phyloP scores from a whole-genome alignment of 2,797 vertebrate genomes.

The Gastrophryne carolinensis region DNA sequence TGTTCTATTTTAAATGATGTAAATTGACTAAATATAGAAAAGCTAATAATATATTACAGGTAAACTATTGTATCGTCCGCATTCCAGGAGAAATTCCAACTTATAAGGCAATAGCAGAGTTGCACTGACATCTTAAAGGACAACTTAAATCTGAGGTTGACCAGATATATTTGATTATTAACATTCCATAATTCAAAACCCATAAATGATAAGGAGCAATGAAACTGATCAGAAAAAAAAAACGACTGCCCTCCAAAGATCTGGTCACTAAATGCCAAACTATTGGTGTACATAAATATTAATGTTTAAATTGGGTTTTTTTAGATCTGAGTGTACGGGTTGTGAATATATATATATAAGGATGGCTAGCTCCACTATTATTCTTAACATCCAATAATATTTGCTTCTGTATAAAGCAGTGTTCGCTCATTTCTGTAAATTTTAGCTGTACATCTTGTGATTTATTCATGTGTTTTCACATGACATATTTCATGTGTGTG shows the following conservation, averaged over 20 bases:
- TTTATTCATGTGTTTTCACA: constrained; percentile 67
- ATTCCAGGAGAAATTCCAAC: constrained; percentile 91
- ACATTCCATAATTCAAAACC: constrained; percentile 60
- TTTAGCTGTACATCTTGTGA: constrained; percentile 74
- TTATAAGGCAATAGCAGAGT: constrained; percentile 83
- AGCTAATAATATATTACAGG: constrained; percentile 89
- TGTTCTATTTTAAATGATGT: constrained; percentile 99
- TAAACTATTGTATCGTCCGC: constrained; percentile 92
- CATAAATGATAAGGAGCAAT: constrained; percentile 65
- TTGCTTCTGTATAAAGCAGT: constrained; percentile 6
- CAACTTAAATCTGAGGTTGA: constrained; percentile 83
- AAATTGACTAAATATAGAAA: constrained; percentile 95
- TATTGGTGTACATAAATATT: constrained; percentile 56
- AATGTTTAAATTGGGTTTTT: constrained; percentile 61
- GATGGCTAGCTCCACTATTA: not conserved
- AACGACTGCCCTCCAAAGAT: constrained; percentile 64
- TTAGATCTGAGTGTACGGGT: constrained; percentile 53
- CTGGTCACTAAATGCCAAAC: constrained; percentile 64
- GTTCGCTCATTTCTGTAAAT: constrained; percentile 57
- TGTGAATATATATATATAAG: constrained; percentile 32
- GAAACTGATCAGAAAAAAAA: constrained; percentile 64
- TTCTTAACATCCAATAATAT: not conserved
- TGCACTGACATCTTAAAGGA: constrained; percentile 89
- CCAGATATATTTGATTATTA: constrained; percentile 70
- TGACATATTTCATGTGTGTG: constrained; percentile 64